Evolutionary conservation across 1,140 invertebrate genomes (phyloP).

Genomic region (Halyomorpha halys): DNA sequence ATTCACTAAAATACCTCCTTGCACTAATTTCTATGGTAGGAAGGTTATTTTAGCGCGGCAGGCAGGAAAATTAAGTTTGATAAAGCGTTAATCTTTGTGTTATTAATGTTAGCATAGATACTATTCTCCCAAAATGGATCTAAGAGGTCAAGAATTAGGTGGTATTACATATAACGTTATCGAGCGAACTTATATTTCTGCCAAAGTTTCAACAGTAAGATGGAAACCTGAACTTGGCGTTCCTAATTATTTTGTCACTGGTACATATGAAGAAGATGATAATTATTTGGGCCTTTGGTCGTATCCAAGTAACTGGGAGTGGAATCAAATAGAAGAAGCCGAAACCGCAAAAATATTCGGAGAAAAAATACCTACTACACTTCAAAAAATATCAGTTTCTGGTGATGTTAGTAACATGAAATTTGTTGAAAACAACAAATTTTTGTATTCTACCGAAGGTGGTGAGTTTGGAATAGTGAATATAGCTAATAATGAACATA

Average conservation of each 20-base stretch:
- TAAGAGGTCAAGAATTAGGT: not conserved
- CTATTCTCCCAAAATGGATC: not conserved
- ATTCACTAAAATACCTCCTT: not conserved
- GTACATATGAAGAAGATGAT: not conserved
- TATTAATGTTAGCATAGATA: not conserved
- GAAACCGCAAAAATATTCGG: not conserved
- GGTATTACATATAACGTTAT: not conserved
- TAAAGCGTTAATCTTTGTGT: not conserved
- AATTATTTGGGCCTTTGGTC: not conserved
- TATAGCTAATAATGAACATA: not conserved
- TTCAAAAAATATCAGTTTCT: constrained; percentile 1
- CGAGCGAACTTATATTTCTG: not conserved
- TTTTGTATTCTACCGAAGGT: constrained; percentile 10
- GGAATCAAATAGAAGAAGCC: not conserved
- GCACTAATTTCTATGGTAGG: not conserved
- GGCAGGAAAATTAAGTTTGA: not conserved
- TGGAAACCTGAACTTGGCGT: not conserved
- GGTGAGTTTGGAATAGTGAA: constrained; percentile 7
- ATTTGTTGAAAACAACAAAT: constrained; percentile 14
- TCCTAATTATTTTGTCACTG: not conserved
- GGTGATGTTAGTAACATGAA: constrained; percentile 18
- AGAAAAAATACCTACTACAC: not conserved
- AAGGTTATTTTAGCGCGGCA: not conserved
- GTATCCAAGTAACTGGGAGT: not conserved
- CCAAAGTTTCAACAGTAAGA: not conserved